phyloP scores from a whole-genome alignment of 2,888 invertebrate species.

The Pinctada fucata region DNA sequence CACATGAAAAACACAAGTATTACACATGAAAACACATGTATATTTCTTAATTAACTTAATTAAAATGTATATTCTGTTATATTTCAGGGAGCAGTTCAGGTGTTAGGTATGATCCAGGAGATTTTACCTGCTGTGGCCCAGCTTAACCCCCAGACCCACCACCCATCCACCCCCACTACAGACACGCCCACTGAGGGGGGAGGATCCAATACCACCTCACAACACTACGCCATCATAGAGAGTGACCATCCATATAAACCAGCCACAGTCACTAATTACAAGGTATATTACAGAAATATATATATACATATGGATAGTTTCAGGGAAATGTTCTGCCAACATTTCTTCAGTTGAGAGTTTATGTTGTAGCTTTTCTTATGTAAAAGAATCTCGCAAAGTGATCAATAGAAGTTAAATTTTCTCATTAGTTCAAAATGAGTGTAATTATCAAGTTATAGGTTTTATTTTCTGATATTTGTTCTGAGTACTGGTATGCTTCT shows the following conservation, averaged over 20 bases:
- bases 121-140: conserved; percentile 92
- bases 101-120: conserved; percentile 90
- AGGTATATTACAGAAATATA: conserved; percentile 78
- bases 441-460: no score
- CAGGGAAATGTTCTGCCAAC: not conserved
- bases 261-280: conserved; percentile 83
- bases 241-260: conserved; percentile 98
- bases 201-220: conserved; percentile 83
- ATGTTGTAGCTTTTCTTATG: not conserved
- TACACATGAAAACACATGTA: no score
- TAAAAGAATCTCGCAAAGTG: no score
- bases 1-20: no score
- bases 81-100: conserved; percentile 82
- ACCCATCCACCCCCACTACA: conserved; percentile 70
- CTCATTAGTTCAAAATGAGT: no score
- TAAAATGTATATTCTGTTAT: no score
- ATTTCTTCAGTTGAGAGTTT: not conserved
- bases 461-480: no score
- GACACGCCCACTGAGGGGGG: conserved; percentile 46
- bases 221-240: conserved; percentile 94
- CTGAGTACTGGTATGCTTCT: no score
- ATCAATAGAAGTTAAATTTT: no score
- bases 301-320: no score
- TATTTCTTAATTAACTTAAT: no score
- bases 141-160: conserved; percentile 83